Evolutionary conservation across 2,113 vertebrate genomes (phyloP), one percentile per base, ranked within the genome.

Genomic region (Pithys albifrons): DNA sequence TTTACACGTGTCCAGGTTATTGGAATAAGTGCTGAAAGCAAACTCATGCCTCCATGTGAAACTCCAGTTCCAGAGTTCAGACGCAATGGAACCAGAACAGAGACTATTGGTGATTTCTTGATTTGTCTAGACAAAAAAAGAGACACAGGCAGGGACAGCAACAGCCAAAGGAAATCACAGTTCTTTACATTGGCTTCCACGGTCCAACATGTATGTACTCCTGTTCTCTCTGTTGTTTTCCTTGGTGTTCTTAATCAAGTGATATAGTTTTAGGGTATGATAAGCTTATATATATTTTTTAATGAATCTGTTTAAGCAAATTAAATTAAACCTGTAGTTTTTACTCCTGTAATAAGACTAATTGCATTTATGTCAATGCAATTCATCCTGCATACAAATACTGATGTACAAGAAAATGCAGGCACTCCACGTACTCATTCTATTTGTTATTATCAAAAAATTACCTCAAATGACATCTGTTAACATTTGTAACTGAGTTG

Each of bases 1-100:
- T 58, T 85, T 45, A 22, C 37, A 54, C 2, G 1, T 4, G 7
- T 65, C 12, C 7, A 0, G 0, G 19, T 55, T n/a, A 24, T 1
- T 70, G 58, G 51, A 90, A 24, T 45, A 83, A 88, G n/a, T 45
- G 27, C 35, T 76, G 28, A 88, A 54, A 76, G 64, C 14, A 94
- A 86, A 69, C 7, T 64, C 48, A 82, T 72, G 25, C 19, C 33
- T 49, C 6, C 27, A 45, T 0, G 1, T 65, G 39, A 81, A 86
- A 81, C 6, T 1, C 7, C 14, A 10, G 0, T 51, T 76, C 51
- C 43, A 45, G 31, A 48, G 3, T n/a, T 46, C n/a, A 69, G 37
- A 48, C 54, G 19, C 17, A 45, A 35, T 64, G 22, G 52, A 84
- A 74, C 8, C 37, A 85, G 41, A 82, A 61, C 5, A 31, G 74